phyloP scores from a whole-genome alignment of 1,140 invertebrate species.

The Proctacanthus coquilletti region DNA sequence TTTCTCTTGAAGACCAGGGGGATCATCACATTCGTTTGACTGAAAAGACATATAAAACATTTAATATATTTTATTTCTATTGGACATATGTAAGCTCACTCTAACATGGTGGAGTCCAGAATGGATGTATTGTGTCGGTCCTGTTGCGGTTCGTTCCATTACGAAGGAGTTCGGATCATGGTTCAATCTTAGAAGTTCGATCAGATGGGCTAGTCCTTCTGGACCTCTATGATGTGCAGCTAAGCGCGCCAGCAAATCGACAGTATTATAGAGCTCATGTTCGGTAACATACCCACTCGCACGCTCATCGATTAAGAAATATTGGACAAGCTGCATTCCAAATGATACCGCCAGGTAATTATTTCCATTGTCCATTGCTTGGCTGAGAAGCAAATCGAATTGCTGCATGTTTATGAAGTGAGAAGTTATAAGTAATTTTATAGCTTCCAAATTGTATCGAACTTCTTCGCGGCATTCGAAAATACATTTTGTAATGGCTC shows the following conservation, averaged over 20 bases:
- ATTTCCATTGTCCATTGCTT: conserved; percentile 73
- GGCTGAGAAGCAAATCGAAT: conserved; percentile 73
- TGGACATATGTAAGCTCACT: conserved; percentile 14
- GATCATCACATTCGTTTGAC: conserved; percentile 80
- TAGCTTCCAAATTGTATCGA: conserved; percentile 79
- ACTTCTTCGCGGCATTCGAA: conserved; percentile 76
- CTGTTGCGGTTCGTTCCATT: conserved; percentile 51
- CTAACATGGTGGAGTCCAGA: conserved; percentile 72
- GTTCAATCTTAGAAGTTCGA: conserved; percentile 58
- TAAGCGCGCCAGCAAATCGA: conserved; percentile 63
- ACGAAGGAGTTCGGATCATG: conserved; percentile 48
- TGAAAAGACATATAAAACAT: conserved; percentile 12
- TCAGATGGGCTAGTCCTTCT: conserved; percentile 59
- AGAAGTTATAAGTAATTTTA: conserved; percentile 71
- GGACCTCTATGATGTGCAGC: conserved; percentile 56
- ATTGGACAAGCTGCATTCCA: conserved; percentile 79
- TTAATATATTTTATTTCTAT: conserved; percentile 3
- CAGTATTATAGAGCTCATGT: conserved; percentile 68
- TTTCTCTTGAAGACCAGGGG: conserved; percentile 85
- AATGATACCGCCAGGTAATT: conserved; percentile 74
- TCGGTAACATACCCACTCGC: conserved; percentile 62
- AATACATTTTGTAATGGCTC: conserved; percentile 69
- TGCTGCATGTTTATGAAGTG: conserved; percentile 49
- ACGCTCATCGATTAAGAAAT: conserved; percentile 76
- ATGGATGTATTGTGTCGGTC: conserved; percentile 80